phyloP scores from a whole-genome alignment of 2,113 vertebrate genomes.

The Balaeniceps rex region DNA sequence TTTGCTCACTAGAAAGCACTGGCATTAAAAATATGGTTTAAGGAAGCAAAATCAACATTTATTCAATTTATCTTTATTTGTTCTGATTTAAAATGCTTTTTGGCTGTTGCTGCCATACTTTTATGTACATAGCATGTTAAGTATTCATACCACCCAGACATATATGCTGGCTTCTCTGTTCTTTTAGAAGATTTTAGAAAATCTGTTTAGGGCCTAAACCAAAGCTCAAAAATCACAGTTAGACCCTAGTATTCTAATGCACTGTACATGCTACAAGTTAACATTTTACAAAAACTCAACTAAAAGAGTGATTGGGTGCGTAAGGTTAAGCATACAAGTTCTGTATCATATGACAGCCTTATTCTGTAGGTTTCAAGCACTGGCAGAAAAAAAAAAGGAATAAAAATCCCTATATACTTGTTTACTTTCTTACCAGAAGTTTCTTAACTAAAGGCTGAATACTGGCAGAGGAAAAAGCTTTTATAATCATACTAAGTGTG shows the following conservation, averaged over 20 bases:
- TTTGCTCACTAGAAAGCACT: not conserved
- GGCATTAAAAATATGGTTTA: not conserved
- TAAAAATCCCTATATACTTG: not conserved
- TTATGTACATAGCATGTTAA: not conserved
- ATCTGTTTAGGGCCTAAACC: not conserved
- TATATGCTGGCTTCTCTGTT: not conserved
- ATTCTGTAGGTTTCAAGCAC: not conserved
- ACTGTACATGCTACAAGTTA: not conserved
- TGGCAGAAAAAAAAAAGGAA: not conserved
- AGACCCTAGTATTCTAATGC: not conserved
- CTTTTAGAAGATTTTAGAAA: not conserved
- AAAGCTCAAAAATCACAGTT: not conserved
- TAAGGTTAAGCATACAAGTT: not conserved
- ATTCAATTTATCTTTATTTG: not conserved
- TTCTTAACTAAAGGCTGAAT: not conserved
- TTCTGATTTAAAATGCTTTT: not conserved
- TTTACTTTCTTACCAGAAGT: not conserved
- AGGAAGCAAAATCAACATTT: not conserved
- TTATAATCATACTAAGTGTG: not conserved
- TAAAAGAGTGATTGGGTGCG: not conserved
- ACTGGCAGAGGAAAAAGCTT: not conserved
- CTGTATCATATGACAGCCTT: not conserved
- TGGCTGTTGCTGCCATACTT: not conserved
- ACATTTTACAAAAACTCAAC: not conserved
- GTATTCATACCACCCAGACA: not conserved